phyloP scores from a whole-genome alignment of 2,888 invertebrate genomes.

The Pelosia muscerda region DNA sequence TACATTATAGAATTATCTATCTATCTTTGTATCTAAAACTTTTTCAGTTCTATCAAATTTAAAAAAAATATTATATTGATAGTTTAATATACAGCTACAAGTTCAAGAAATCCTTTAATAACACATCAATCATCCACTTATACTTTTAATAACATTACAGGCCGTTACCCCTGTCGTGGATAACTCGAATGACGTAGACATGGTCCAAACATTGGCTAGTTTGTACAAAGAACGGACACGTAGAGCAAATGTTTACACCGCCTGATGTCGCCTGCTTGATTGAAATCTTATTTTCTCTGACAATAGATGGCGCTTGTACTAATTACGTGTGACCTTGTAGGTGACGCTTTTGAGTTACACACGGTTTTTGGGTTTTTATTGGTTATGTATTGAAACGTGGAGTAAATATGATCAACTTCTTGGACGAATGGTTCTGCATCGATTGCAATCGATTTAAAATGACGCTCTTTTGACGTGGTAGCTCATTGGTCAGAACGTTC shows the following conservation, averaged over 20 bases:
- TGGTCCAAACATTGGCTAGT: slow-evolving; percentile 24
- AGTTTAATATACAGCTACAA: neutral
- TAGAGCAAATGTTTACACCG: slow-evolving; percentile 36
- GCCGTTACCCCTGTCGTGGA: slow-evolving; percentile 2
- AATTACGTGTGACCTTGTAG: slow-evolving; percentile 38
- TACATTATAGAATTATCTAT: too few species aligned
- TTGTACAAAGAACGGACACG: slow-evolving; percentile 33
- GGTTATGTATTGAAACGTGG: neutral
- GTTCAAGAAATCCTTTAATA: neutral
- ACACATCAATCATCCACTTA: neutral
- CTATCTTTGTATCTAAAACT: too few species aligned
- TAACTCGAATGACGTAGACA: slow-evolving; percentile 17
- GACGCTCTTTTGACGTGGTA: too few species aligned
- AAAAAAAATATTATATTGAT: too few species aligned
- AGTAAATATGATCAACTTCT: neutral
- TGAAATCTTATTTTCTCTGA: slow-evolving; percentile 31
- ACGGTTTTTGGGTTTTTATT: neutral
- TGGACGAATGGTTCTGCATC: too few species aligned
- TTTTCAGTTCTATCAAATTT: too few species aligned
- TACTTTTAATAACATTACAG: slow-evolving; percentile 5
- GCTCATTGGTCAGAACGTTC: too few species aligned
- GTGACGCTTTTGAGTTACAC: neutral
- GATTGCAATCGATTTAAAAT: too few species aligned
- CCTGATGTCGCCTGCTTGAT: slow-evolving; percentile 37
- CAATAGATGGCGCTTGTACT: slow-evolving; percentile 24